Base-by-base conservation (phyloP, 2,797 vertebrate species). In the Rallus crepitans region DNA sequence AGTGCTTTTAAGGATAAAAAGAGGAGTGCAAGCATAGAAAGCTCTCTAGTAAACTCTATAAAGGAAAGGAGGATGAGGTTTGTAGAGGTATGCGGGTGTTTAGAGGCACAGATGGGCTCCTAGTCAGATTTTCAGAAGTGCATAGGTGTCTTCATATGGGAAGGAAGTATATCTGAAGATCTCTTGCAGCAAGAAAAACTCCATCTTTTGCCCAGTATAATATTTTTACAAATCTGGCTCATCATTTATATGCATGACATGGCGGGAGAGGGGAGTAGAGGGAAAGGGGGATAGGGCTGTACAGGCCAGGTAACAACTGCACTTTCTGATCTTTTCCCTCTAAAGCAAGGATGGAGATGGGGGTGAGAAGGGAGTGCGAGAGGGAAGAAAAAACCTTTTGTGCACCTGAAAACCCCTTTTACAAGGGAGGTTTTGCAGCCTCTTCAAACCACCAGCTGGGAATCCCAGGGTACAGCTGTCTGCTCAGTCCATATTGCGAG, bases 1-100 rank as follows among this genome's bases (percentile, higher is more conserved):
- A 90, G 91, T 82, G 60, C 59, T 95, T 96, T 90, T 94, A 84
- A 80, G 77, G 50, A 89, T 87, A 59, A 85, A 85, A 81, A 88
- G 57, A 37, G 50, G 48, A 53, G 37, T 72, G 55, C 61, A 83
- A 48, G 47, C 56, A 12, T 14, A 25, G 69, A 68, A 75, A 47
- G 19, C 37, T 82, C 27, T 48, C 39, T 19, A 55, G 66, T 64
- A 65, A 90, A 75, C 23, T 47, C 15, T 71, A 12, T 57, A 27
- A 68, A 20, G 60, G 42, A 88, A 63, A 39, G n/a, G 19, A 53
- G 55, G 17, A 19, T 37, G 69, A 81, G 8, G 28, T 90, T 86
- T 55, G 20, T 33, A 55, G 65, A 60, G 23, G 28, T 65, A 3
- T 16, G 12, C 31, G 57, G 40, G 27, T 57, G 14, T 45, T 79